Evolutionary conservation across 2,888 invertebrate genomes (phyloP).

Genomic region (Nycteola revayana): DNA sequence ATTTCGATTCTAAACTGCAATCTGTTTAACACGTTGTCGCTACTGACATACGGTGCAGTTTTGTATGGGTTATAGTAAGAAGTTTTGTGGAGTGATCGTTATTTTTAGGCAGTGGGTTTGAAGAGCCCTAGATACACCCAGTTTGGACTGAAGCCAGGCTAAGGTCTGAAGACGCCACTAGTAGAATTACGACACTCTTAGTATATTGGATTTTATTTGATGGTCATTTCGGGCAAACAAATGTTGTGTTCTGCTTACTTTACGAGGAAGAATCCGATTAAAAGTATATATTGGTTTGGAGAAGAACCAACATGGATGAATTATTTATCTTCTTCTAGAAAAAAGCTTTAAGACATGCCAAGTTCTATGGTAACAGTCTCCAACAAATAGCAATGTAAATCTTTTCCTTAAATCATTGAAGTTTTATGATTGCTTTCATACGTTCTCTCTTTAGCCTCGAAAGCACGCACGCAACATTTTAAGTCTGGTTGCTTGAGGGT

Average conservation of each 20-base stretch:
- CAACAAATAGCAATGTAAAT: no score
- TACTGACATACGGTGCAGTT: slow-evolving; percentile 9
- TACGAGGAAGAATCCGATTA: neutral
- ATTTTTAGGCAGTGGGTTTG: slow-evolving; percentile 51
- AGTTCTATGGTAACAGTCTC: no score
- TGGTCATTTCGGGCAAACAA: slow-evolving; percentile 30
- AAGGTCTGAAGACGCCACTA: slow-evolving; percentile 28
- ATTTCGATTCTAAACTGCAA: no score
- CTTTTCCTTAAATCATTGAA: no score
- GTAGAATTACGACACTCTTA: slow-evolving; percentile 30
- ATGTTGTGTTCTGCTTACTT: slow-evolving; percentile 8
- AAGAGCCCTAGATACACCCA: slow-evolving; percentile 45
- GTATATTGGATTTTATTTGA: slow-evolving; percentile 26
- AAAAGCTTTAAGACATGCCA: no score
- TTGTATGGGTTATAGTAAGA: slow-evolving; percentile 11
- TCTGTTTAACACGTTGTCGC: no score
- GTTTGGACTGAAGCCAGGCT: slow-evolving; percentile 43
- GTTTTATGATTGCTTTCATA: no score
- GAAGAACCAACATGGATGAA: neutral
- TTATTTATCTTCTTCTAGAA: no score
- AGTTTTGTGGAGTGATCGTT: slow-evolving; percentile 47
- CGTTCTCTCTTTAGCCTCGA: no score
- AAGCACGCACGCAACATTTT: no score
- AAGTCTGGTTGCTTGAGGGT: no score
- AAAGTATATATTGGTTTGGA: neutral